A percentile compares a stretch with the other conserved stretches of the same genome.
Conservation (phyloP, 1,140 invertebrate species). For the Orius insidiosus region DNA sequence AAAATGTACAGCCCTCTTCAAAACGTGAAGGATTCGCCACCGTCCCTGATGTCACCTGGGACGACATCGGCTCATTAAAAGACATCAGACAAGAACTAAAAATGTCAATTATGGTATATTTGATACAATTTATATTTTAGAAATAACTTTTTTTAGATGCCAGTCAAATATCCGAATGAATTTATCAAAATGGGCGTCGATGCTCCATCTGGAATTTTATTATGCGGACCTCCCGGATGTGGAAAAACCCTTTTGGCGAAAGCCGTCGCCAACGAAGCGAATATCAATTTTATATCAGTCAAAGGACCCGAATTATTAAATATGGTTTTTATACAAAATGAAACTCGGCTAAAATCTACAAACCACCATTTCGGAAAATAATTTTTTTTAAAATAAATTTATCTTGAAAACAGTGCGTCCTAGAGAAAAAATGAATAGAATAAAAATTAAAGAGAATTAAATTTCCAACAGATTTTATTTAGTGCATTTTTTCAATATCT, state of each 20-base stretch:
- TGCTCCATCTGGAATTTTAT: constrained; percentile 67
- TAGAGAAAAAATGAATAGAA: no score
- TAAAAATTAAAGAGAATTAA: no score
- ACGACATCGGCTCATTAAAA: constrained; percentile 83
- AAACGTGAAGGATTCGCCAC: constrained; percentile 95
- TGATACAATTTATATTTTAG: constrained; percentile 1
- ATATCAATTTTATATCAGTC: constrained; percentile 92
- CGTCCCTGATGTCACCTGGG: constrained; percentile 93
- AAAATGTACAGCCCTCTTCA: constrained; percentile 77
- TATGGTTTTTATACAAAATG: constrained; percentile 68
- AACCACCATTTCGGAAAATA: no score
- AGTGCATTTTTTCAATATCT: no score
- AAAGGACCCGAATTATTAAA: constrained; percentile 93
- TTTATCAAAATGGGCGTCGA: constrained; percentile 60
- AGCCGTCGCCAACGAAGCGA: constrained; percentile 89
- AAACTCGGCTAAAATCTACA: no score
- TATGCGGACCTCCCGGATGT: constrained; percentile 88
- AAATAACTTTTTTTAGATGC: constrained; percentile 41
- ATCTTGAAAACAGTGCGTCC: no score
- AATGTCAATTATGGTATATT: constrained; percentile 61
- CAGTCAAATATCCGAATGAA: constrained; percentile 69
- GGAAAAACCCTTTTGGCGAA: constrained; percentile 87
- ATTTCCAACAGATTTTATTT: no score
- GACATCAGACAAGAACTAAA: constrained; percentile 79
- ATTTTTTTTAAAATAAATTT: no score